These are phyloP conservation scores for Phania funesta DNA, from an alignment of 2,888 invertebrate genomes.

Conservation along the genomic window DNA sequence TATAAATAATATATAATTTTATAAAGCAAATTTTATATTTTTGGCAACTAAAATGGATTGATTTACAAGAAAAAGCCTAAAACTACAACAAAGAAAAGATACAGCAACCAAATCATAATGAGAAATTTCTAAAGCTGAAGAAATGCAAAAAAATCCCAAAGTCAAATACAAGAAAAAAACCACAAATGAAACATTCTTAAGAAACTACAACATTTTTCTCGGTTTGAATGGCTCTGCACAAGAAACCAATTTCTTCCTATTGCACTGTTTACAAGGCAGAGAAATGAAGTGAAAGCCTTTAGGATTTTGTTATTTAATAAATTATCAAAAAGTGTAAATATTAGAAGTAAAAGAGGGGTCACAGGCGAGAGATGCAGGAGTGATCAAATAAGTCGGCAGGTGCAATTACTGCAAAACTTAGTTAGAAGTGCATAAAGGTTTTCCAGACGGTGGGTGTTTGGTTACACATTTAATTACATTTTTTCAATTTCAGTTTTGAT, in stretches of 20 bases:
- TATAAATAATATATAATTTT: conserved; percentile 16
- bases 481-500: conserved; percentile 55
- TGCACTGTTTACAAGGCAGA: no score
- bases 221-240: neutral
- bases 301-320: conserved; percentile 1
- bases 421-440: neutral
- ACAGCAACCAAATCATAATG: no score
- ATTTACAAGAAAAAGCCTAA: neutral
- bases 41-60: conserved; percentile 27
- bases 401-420: conserved; percentile 1
- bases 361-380: neutral
- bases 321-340: neutral
- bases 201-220: neutral
- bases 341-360: neutral
- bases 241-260: no score
- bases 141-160: neutral
- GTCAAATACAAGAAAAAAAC: neutral
- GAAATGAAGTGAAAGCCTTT: neutral
- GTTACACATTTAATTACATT: conserved; percentile 57
- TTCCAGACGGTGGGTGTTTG: neutral
- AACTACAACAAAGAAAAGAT: neutral
- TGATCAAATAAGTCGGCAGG: neutral
- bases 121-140: neutral
- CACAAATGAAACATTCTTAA: conserved; percentile 6
- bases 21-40: conserved; percentile 20